These are phyloP conservation scores for Rafetus swinhoei DNA, from an alignment of 2,113 vertebrate species.

Conservation along the genomic window DNA sequence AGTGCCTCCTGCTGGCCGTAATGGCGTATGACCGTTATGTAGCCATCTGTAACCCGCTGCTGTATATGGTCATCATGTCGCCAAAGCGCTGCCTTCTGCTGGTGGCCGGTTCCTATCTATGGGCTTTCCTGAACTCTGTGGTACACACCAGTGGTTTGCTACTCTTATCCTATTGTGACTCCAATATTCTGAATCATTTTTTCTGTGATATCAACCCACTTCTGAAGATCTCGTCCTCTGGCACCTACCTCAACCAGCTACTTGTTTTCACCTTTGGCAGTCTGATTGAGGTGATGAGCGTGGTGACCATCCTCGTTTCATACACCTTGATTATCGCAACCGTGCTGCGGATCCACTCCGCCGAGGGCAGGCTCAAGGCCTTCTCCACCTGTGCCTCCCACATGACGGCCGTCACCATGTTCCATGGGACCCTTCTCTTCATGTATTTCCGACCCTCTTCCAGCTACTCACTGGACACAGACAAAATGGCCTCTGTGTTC, in stretches of 20 bases:
- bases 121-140: conserved; percentile 38
- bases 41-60: conserved; percentile 23
- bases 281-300: background rate
- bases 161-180: conserved; percentile 31
- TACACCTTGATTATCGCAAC: conserved; percentile 18
- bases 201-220: conserved; percentile 56
- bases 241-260: background rate
- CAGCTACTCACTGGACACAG: conserved; percentile 14
- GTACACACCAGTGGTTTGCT: conserved; percentile 22
- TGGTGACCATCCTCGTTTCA: conserved; percentile 37
- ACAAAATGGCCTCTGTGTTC: conserved; percentile 58
- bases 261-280: too few species aligned
- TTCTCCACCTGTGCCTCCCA: conserved; percentile 71
- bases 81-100: conserved; percentile 4
- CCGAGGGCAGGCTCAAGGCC: conserved; percentile 34
- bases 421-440: conserved; percentile 31
- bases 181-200: conserved; percentile 58
- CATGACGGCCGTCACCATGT: conserved; percentile 25
- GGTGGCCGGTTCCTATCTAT: background rate
- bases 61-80: background rate
- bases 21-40: conserved; percentile 55
- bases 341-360: conserved; percentile 42
- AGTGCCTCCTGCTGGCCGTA: conserved; percentile 25
- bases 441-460: conserved; percentile 62
- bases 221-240: conserved; percentile 17